Evolutionary conservation across 2,113 vertebrate genomes (phyloP).

Genomic region (Acrocephalus arundinaceus): DNA sequence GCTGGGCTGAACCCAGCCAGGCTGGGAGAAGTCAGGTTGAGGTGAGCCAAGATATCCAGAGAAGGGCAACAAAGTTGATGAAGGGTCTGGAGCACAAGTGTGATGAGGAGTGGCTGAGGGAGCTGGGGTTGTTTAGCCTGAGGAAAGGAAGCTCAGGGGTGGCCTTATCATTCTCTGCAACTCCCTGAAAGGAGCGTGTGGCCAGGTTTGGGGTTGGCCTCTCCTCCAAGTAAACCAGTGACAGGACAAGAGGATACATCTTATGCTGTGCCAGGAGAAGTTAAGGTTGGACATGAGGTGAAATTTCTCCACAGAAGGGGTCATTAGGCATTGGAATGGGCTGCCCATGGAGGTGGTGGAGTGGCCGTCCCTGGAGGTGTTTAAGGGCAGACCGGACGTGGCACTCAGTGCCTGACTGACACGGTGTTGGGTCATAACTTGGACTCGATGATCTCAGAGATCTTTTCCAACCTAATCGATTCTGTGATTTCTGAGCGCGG

Average conservation of each 20-base stretch:
- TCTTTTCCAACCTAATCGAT: neutral
- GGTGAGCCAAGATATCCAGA: neutral
- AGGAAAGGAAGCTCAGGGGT: neutral
- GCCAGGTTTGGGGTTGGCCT: neutral
- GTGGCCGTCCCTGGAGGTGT: neutral
- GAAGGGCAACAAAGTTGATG: neutral
- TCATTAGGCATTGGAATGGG: neutral
- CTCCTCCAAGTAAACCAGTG: neutral
- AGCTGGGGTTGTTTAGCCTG: neutral
- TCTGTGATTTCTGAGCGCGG: neutral
- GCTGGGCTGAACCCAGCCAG: too few relatives aligned
- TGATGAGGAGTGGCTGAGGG: neutral
- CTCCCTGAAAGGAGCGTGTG: neutral
- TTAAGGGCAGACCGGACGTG: neutral
- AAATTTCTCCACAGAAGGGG: neutral
- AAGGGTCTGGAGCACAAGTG: neutral
- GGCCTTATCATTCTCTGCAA: neutral
- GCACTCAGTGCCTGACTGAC: neutral
- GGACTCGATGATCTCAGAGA: neutral
- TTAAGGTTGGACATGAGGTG: neutral
- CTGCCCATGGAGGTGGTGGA: neutral
- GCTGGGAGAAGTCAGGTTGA: neutral
- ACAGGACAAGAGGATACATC: neutral
- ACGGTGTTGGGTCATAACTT: neutral
- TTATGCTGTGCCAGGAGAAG: neutral